Evolutionary conservation across 2,888 invertebrate species (phyloP), one percentile per base, ranked within the genome.

Genomic region (Plebejus melissa): DNA sequence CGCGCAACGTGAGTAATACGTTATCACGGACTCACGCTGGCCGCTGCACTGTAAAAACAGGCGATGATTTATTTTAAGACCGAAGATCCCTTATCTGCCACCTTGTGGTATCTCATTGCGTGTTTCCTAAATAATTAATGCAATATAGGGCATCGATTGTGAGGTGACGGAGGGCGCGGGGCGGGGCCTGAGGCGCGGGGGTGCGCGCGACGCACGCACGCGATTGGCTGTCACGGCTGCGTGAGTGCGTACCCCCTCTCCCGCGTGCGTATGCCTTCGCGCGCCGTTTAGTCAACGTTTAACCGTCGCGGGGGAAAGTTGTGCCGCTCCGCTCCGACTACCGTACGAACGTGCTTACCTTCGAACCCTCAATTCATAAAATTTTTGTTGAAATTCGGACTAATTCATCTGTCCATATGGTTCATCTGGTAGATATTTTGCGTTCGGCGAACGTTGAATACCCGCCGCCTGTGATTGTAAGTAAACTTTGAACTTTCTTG

Each of bases 401-500:
- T 87, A 86, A 87, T 85, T 87, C 84, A 93, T 89, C 94, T 93
- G 94, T 95, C 96, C 96, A 96, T 96, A 96, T 96, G 96, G 96
- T 96, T 95, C 96, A 96, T 94, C 96, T 96, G 94, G 95, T 96
- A 93, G 96, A 96, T 94, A 95, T 96, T 92, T 96, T 96, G 94
- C 96, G 95, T 94, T 96, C 96, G 94, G 96, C 95, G 94, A 95
- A 95, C 90, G 95, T 96, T 95, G 96, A 96, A 92, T 96, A 96
- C 94, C 94, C 96, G 94, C 93, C 93, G 87, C 94, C 95, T 93
- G 94, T 95, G 94, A 96, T 95, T 95, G 96, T 96, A 94, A 96
- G 96, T 96, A 95, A 87, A 87, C 82, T 86, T 81, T 78, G 78
- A 77, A 81, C 77, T 78, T 74, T 76, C 54, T 77, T 28, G 77